Conservation (phyloP, 2,797 vertebrate species). For the Brotula barbata region DNA sequence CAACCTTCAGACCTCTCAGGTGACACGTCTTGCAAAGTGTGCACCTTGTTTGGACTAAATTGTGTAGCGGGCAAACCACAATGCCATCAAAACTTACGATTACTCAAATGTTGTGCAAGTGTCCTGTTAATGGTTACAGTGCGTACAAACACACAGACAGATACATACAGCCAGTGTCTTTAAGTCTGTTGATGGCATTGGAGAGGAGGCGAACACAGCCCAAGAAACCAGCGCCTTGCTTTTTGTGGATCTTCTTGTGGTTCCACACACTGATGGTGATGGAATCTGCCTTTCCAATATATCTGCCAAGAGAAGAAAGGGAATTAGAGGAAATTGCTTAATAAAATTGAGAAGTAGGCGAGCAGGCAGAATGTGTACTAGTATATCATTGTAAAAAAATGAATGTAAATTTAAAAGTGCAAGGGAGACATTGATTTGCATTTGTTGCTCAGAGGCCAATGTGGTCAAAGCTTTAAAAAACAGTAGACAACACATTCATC, state of each 20-base stretch:
- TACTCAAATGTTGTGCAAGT: too few species aligned
- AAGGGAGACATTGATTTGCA: too few species aligned
- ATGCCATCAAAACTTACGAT: too few species aligned
- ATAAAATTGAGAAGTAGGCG: conserved; percentile 1
- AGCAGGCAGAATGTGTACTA: neutral
- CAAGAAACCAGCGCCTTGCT: conserved; percentile 96
- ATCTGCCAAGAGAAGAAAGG: conserved; percentile 62
- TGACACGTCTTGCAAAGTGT: too few species aligned
- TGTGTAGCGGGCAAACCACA: too few species aligned
- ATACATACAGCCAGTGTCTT: conserved; percentile 97
- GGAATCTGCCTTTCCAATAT: conserved; percentile 97
- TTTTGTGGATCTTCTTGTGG: conserved; percentile 99
- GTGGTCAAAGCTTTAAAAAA: conserved; percentile 3
- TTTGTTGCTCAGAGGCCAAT: too few species aligned
- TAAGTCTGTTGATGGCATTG: conserved; percentile 94
- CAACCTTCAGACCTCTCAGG: too few species aligned
- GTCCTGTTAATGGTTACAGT: too few species aligned
- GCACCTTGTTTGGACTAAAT: too few species aligned
- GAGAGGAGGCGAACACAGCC: conserved; percentile 96
- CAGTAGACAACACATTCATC: neutral
- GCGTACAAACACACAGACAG: conserved; percentile 8
- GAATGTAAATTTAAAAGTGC: too few species aligned
- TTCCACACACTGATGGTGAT: conserved; percentile 99
- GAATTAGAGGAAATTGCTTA: neutral
- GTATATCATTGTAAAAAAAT: too few species aligned